Conservation (phyloP, 2,888 invertebrate species). For the Seira musarum region DNA sequence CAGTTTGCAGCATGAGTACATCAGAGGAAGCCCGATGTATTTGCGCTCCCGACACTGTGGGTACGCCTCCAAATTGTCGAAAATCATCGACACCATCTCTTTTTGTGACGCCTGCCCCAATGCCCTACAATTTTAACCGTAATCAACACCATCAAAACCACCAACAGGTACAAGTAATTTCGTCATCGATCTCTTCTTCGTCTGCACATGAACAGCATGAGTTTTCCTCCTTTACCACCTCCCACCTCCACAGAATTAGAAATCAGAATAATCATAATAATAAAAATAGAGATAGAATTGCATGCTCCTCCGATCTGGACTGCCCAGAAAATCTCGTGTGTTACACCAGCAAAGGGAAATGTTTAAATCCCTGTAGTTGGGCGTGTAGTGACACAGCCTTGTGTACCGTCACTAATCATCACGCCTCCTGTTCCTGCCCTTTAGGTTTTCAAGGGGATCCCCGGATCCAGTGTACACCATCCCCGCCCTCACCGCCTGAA, state of each 20-base stretch:
- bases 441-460: constrained; percentile 56
- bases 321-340: constrained; percentile 52
- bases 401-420: constrained; percentile 60
- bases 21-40: constrained; percentile 69
- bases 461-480: constrained; percentile 37
- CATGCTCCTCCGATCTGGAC: constrained; percentile 41
- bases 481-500: background rate
- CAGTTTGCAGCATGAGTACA: constrained; percentile 47
- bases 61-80: constrained; percentile 39
- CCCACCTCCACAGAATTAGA: constrained; percentile 8
- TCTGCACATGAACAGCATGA: constrained; percentile 1
- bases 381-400: constrained; percentile 52
- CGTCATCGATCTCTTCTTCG: constrained; percentile 14
- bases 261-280: background rate
- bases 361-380: constrained; percentile 61
- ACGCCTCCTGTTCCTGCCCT: constrained; percentile 63
- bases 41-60: constrained; percentile 68
- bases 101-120: background rate
- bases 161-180: constrained; percentile 36
- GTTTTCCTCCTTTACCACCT: constrained; percentile 16
- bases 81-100: background rate
- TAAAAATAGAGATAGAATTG: background rate
- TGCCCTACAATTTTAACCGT: background rate
- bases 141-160: constrained; percentile 20
- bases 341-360: constrained; percentile 38